Percentiles rank a stretch among this genome's conserved stretches.
phyloP scores from a whole-genome alignment of 2,797 vertebrate genomes.

The Masticophis lateralis region DNA sequence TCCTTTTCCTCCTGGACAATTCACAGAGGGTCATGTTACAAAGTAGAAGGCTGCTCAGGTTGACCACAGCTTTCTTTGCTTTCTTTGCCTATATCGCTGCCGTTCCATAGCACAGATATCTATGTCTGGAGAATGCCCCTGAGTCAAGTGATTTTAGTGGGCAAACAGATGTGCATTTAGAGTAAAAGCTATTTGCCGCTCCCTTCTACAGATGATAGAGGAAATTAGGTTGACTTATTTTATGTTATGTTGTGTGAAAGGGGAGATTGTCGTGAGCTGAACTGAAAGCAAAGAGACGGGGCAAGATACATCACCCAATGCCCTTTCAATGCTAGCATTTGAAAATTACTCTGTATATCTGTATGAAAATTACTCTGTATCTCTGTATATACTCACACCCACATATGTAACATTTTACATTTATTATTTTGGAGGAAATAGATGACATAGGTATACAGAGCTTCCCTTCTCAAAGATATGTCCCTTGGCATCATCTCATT shows the following conservation, averaged over 20 bases:
- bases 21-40: background rate
- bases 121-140: background rate
- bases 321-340: background rate
- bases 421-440: background rate
- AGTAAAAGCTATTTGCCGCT: background rate
- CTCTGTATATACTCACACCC: background rate
- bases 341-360: background rate
- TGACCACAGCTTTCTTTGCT: background rate
- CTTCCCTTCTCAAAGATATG: background rate
- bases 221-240: background rate
- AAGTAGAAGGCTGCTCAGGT: background rate
- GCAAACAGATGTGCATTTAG: background rate
- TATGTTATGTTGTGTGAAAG: background rate
- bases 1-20: background rate
- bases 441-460: background rate
- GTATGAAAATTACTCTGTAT: background rate
- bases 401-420: background rate
- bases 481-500: background rate
- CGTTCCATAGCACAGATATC: background rate
- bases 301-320: background rate
- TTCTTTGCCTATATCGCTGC: too few species aligned
- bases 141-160: background rate
- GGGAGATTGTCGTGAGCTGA: too few species aligned
- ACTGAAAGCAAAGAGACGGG: background rate
- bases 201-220: background rate